These are phyloP conservation scores for Allacma fusca DNA, from an alignment of 2,888 invertebrate species.

Conservation along the genomic window DNA sequence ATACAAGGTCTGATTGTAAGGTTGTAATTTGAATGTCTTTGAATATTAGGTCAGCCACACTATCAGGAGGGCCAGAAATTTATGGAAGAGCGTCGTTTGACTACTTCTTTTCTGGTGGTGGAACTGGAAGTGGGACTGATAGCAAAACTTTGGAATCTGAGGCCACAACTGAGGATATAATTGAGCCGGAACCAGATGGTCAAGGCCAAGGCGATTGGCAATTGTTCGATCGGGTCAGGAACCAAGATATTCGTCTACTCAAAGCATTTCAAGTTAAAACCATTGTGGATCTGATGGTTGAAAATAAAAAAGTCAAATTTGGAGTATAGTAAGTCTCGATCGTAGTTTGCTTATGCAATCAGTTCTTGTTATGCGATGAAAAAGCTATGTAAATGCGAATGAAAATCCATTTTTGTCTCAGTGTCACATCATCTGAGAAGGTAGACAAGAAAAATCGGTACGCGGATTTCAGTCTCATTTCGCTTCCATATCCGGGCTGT, in stretches of 20 bases:
- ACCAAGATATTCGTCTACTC: conserved; percentile 75
- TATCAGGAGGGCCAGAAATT: conserved; percentile 78
- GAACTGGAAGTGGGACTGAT: conserved; percentile 62
- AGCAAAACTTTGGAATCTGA: conserved; percentile 55
- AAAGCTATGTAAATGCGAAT: too few relatives aligned
- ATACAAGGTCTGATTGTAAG: too few relatives aligned
- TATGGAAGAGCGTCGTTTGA: conserved; percentile 73
- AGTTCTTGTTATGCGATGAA: too few relatives aligned
- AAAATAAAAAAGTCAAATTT: conserved; percentile 83
- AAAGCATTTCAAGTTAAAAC: conserved; percentile 75
- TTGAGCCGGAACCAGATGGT: conserved; percentile 59
- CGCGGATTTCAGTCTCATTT: conserved; percentile 74
- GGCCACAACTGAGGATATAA: conserved; percentile 56
- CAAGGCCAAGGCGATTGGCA: conserved; percentile 68
- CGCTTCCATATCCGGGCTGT: conserved; percentile 83
- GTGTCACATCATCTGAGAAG: conserved; percentile 83
- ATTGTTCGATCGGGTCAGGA: conserved; percentile 72
- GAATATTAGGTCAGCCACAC: conserved; percentile 74
- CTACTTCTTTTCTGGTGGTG: conserved; percentile 70
- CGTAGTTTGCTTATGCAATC: too few relatives aligned
- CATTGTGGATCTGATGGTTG: conserved; percentile 84
- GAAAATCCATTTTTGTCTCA: too few relatives aligned
- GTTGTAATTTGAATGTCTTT: too few relatives aligned
- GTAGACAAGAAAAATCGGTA: conserved; percentile 81
- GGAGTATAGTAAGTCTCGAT: conserved; percentile 73